A percentile compares a stretch with the other conserved stretches of the same genome.
Conservation (phyloP, 2,797 vertebrate species). For the Sparus aurata region DNA sequence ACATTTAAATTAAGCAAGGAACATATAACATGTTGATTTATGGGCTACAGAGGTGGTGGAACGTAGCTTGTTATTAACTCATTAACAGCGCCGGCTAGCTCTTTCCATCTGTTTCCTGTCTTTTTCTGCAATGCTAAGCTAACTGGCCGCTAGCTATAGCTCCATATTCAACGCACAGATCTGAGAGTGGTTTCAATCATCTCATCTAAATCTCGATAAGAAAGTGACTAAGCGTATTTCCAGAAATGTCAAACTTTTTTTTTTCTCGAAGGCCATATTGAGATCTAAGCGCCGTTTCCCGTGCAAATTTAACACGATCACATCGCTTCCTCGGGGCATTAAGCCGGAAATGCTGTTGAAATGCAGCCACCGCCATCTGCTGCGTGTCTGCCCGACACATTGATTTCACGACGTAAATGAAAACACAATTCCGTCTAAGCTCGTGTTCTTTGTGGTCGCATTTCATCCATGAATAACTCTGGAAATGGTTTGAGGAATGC, state of each 20-base stretch:
- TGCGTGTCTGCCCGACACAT: neutral
- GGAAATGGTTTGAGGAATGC: conserved; percentile 21
- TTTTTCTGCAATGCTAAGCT: neutral
- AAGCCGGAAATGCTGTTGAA: conserved; percentile 4
- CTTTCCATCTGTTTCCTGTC: neutral
- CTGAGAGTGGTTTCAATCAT: neutral
- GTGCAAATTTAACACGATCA: neutral
- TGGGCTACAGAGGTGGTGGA: neutral
- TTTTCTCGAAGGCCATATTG: neutral
- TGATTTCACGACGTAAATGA: conserved; percentile 11
- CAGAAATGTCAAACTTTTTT: neutral
- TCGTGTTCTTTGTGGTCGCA: neutral
- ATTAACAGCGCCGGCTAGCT: neutral
- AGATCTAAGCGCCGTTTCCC: neutral
- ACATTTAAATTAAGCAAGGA: neutral
- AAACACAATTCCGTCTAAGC: neutral
- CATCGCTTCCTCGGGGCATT: neutral
- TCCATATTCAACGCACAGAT: neutral
- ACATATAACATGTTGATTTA: neutral
- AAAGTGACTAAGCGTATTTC: neutral
- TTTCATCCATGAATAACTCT: conserved; percentile 6
- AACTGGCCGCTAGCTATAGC: neutral
- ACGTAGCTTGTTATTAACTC: neutral
- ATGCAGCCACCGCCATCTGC: neutral
- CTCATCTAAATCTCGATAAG: neutral